A percentile compares a stretch with the other conserved stretches of the same genome.
Evolutionary conservation across 2,888 invertebrate species (phyloP).

Genomic region (Ochropleura plecta): DNA sequence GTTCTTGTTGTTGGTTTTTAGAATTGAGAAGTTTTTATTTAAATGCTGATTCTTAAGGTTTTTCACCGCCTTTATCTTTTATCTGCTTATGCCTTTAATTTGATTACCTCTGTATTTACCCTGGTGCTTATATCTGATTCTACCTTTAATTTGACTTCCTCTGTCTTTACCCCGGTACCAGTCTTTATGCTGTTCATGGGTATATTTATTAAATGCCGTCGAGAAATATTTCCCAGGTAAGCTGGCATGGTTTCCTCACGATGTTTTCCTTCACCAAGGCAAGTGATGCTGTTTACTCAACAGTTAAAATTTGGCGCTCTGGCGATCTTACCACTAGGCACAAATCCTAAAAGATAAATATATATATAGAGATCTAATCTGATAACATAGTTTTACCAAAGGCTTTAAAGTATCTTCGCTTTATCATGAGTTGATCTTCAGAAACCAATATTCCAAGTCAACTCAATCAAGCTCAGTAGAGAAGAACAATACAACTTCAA

Average conservation of each 20-base stretch:
- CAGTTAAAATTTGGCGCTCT: too few relatives aligned
- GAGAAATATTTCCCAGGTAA: too few relatives aligned
- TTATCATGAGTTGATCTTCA: not conserved
- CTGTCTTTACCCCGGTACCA: too few relatives aligned
- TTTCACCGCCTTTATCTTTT: not conserved
- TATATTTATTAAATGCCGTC: too few relatives aligned
- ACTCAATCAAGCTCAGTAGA: not conserved
- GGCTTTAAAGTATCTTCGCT: not conserved
- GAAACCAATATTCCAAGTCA: not conserved
- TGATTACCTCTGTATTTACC: too few relatives aligned
- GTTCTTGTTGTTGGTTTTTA: conserved; percentile 51
- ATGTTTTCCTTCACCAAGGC: too few relatives aligned
- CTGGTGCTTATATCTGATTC: not conserved
- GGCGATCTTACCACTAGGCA: too few relatives aligned
- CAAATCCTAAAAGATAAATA: not conserved
- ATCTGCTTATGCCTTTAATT: not conserved
- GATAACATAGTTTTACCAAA: not conserved
- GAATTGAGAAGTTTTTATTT: conserved; percentile 13
- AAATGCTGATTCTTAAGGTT: not conserved
- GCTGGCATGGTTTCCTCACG: too few relatives aligned
- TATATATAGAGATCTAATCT: not conserved
- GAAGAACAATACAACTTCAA: not conserved
- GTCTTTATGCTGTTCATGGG: too few relatives aligned
- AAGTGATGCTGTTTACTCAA: too few relatives aligned
- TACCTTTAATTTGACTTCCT: not conserved